Evolutionary conservation across 2,113 vertebrate species (phyloP).

Genomic region (Lophura nycthemera): DNA sequence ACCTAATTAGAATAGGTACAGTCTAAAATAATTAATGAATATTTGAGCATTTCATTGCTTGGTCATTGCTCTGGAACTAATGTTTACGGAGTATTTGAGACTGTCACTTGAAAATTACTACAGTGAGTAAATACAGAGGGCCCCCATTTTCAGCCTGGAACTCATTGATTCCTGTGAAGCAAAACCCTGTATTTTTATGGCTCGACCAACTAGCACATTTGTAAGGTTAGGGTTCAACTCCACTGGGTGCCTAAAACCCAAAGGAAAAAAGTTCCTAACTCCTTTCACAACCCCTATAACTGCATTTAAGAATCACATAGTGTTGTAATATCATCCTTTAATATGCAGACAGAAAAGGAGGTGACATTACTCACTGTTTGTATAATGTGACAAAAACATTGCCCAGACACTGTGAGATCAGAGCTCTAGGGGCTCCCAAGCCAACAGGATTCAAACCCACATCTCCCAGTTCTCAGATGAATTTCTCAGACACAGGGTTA

Average conservation of each 20-base stretch:
- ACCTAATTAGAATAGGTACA: neutral
- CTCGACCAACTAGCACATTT: neutral
- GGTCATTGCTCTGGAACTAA: neutral
- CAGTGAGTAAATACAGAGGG: neutral
- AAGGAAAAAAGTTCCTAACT: neutral
- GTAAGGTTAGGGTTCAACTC: neutral
- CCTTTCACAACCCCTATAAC: neutral
- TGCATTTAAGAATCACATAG: neutral
- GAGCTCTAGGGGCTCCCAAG: neutral
- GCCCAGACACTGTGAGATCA: neutral
- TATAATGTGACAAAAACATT: neutral
- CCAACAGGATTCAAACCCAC: neutral
- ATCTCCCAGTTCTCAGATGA: neutral
- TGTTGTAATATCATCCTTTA: neutral
- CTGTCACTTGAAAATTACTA: neutral
- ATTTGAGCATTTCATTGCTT: neutral
- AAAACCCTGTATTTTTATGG: neutral
- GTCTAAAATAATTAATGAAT: neutral
- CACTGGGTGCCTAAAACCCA: neutral
- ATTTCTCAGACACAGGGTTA: neutral
- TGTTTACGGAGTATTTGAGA: neutral
- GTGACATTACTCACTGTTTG: neutral
- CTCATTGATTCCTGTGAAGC: neutral
- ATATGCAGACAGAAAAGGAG: neutral
- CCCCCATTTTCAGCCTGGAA: neutral